phyloP scores from a whole-genome alignment of 2,888 invertebrate species.

The Anodontia alba region DNA sequence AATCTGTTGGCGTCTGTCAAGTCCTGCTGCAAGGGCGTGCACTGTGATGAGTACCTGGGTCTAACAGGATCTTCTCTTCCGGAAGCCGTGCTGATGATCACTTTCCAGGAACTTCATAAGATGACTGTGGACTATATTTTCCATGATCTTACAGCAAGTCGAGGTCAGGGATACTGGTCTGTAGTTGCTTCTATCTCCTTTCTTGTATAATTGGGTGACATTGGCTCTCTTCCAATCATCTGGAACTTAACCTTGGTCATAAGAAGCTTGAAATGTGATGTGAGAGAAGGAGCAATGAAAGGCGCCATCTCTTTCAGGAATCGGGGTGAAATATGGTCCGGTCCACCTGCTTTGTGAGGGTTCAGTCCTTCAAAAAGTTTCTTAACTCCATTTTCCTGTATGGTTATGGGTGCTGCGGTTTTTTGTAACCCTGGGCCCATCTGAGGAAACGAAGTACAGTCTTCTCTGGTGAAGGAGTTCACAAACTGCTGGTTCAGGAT shows the following conservation, averaged over 20 bases:
- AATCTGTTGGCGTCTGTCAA: not conserved
- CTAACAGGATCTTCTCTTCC: not conserved
- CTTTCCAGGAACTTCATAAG: not conserved
- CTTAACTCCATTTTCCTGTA: not conserved
- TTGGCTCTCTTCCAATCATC: not conserved
- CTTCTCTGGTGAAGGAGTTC: not conserved
- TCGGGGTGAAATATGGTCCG: not conserved
- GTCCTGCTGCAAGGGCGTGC: not conserved
- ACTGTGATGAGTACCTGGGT: not conserved
- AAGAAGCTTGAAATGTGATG: not conserved
- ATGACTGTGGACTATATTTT: not conserved
- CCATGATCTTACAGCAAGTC: not conserved
- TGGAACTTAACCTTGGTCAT: not conserved
- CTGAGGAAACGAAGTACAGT: not conserved
- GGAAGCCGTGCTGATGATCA: not conserved
- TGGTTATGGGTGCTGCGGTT: not conserved
- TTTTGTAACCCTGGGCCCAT: not conserved
- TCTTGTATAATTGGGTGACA: not conserved
- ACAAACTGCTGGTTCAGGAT: not conserved
- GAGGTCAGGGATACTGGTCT: not conserved
- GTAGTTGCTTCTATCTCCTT: not conserved
- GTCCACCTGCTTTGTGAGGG: not conserved
- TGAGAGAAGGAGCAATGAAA: not conserved
- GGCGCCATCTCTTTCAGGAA: not conserved
- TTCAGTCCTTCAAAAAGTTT: not conserved